phyloP scores from a whole-genome alignment of 2,888 invertebrate genomes.

The Charanyca ferruginea region DNA sequence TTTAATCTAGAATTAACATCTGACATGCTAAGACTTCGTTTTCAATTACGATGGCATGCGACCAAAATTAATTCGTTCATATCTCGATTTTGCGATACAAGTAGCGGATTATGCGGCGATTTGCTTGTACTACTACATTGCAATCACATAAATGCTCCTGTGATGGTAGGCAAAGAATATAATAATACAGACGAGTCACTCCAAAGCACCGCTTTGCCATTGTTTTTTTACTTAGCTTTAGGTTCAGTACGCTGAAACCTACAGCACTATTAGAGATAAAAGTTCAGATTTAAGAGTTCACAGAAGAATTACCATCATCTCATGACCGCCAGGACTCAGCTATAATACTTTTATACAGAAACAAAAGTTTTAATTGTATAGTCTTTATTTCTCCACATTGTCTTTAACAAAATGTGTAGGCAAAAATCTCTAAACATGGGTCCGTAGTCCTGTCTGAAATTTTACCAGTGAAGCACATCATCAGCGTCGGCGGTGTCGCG shows the following conservation, averaged over 20 bases:
- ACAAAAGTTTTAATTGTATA: too few relatives aligned
- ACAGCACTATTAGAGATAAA: not conserved
- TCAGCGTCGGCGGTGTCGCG: conserved; percentile 77
- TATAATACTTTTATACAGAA: too few relatives aligned
- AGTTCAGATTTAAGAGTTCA: not conserved
- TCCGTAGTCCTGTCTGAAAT: conserved; percentile 34
- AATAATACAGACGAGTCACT: conserved; percentile 50
- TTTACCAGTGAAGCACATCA: conserved; percentile 72
- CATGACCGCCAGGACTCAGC: too few relatives aligned
- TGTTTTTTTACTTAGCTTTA: too few relatives aligned
- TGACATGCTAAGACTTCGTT: conserved; percentile 81
- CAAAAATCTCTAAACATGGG: conserved; percentile 17
- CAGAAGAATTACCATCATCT: not conserved
- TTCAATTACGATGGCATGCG: conserved; percentile 85
- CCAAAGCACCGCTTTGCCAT: not conserved
- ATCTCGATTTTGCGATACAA: conserved; percentile 85
- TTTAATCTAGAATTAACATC: conserved; percentile 73
- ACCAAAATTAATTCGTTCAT: conserved; percentile 86
- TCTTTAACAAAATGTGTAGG: conserved; percentile 23
- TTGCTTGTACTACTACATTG: conserved; percentile 79
- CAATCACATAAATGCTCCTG: conserved; percentile 82
- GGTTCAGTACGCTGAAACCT: not conserved
- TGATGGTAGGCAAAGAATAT: conserved; percentile 73
- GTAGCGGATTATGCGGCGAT: conserved; percentile 87
- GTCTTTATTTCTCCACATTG: too few relatives aligned